These are phyloP conservation scores for Drosophila mayri DNA, from an alignment of 1,140 invertebrate species.

Conservation along the genomic window DNA sequence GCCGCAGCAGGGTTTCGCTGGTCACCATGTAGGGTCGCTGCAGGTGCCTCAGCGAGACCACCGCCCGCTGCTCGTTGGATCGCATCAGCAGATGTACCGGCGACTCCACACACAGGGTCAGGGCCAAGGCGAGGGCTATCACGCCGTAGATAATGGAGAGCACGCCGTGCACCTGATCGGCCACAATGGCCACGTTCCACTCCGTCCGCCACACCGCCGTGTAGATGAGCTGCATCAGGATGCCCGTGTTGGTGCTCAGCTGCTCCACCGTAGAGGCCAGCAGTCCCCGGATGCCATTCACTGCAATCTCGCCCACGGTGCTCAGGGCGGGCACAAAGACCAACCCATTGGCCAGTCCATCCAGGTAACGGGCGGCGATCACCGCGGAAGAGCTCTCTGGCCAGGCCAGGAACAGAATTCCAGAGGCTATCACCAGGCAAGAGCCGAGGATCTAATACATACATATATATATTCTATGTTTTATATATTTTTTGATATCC, in stretches of 20 bases:
- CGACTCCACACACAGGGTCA: conserved; percentile 64
- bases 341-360: conserved; percentile 74
- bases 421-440: conserved; percentile 61
- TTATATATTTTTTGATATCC: not conserved
- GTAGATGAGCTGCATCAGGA: conserved; percentile 67
- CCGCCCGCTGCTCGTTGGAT: conserved; percentile 57
- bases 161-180: conserved; percentile 66
- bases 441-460: conserved; percentile 17
- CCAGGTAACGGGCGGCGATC: conserved; percentile 68
- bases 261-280: conserved; percentile 58
- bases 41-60: conserved; percentile 61
- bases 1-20: conserved; percentile 66
- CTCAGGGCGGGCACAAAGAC: conserved; percentile 70
- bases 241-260: conserved; percentile 62
- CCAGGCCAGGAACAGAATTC: conserved; percentile 60
- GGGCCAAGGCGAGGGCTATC: conserved; percentile 42
- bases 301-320: conserved; percentile 64
- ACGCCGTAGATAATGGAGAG: conserved; percentile 60
- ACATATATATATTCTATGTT: no score
- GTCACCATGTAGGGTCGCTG: conserved; percentile 73
- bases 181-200: conserved; percentile 50
- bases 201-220: conserved; percentile 46
- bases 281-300: conserved; percentile 52
- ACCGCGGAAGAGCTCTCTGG: conserved; percentile 43
- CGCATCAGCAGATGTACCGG: conserved; percentile 64